Evolutionary conservation across 92 coral and sea anemone species (phyloP).

Genomic region (Porites rus): DNA sequence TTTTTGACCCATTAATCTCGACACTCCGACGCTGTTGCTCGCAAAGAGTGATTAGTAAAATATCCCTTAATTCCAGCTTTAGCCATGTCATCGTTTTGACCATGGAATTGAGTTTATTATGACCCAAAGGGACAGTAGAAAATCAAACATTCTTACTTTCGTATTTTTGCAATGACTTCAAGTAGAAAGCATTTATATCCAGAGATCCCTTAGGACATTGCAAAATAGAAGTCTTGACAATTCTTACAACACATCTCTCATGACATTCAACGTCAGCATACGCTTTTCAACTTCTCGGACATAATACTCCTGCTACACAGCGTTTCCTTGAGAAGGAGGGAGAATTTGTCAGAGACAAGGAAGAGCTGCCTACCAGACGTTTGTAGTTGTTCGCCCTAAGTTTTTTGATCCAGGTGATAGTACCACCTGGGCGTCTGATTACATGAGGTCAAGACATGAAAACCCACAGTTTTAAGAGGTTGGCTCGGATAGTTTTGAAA

Average conservation of each 20-base stretch:
- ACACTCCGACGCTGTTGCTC: slow-evolving; percentile 24
- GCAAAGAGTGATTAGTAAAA: slow-evolving; percentile 43
- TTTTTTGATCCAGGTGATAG: not conserved
- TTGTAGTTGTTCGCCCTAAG: not conserved
- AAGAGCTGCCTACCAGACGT: not conserved
- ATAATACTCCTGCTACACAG: slow-evolving; percentile 16
- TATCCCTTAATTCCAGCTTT: slow-evolving; percentile 39
- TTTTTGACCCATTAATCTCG: slow-evolving; percentile 2
- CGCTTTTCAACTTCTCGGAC: too few relatives aligned
- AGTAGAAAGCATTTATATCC: too few relatives aligned
- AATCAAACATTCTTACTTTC: too few relatives aligned
- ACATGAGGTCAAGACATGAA: not conserved
- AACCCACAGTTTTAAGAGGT: not conserved
- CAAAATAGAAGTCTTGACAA: not conserved
- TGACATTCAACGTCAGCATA: too few relatives aligned
- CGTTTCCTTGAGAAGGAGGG: slow-evolving; percentile 10
- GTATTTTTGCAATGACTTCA: too few relatives aligned
- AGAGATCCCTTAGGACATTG: not conserved
- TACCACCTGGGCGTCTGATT: not conserved
- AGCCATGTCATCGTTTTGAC: not conserved
- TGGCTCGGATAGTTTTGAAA: not conserved
- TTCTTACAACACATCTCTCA: not conserved
- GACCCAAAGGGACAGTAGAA: too few relatives aligned
- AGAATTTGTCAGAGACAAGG: slow-evolving; percentile 12
- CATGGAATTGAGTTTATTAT: too few relatives aligned